Evolutionary conservation across 2,113 vertebrate species (phyloP).

Genomic region (Sinocyclocheilus maitianheensis): DNA sequence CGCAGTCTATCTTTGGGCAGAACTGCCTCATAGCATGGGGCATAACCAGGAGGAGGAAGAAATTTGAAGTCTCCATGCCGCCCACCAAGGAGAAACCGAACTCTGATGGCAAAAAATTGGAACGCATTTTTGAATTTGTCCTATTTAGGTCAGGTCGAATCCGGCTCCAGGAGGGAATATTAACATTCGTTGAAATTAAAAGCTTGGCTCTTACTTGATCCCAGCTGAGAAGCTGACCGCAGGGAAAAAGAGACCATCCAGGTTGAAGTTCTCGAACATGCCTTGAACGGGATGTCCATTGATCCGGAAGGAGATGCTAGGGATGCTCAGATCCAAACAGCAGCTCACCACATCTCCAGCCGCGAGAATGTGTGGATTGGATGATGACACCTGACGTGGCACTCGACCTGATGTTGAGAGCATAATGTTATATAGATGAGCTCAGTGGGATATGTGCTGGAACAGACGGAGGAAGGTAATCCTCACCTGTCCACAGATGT

Average conservation of each 20-base stretch:
- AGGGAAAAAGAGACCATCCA: slow-evolving; percentile 90
- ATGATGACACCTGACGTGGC: slow-evolving; percentile 78
- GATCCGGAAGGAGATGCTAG: slow-evolving; percentile 91
- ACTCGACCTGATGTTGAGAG: slow-evolving; percentile 78
- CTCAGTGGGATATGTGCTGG: not conserved
- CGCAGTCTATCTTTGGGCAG: slow-evolving; percentile 84
- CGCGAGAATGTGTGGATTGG: slow-evolving; percentile 80
- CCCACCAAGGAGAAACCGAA: slow-evolving; percentile 88
- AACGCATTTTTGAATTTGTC: not conserved
- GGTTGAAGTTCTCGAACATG: slow-evolving; percentile 92
- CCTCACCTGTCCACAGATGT: slow-evolving; percentile 88
- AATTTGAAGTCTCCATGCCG: slow-evolving; percentile 75
- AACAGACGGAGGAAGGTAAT: not conserved
- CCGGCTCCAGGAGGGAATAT: no score
- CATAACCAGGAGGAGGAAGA: slow-evolving; percentile 85
- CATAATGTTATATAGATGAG: not conserved
- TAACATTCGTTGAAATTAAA: not conserved
- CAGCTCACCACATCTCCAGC: slow-evolving; percentile 90
- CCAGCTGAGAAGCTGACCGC: slow-evolving; percentile 90
- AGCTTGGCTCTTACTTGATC: slow-evolving; percentile 74
- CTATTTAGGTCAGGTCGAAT: no score
- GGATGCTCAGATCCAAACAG: slow-evolving; percentile 88
- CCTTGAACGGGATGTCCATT: slow-evolving; percentile 91
- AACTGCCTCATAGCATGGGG: slow-evolving; percentile 86
- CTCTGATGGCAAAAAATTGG: slow-evolving; percentile 63